Base-by-base conservation (phyloP, 2,888 invertebrate genomes). In the Eilema depressum region DNA sequence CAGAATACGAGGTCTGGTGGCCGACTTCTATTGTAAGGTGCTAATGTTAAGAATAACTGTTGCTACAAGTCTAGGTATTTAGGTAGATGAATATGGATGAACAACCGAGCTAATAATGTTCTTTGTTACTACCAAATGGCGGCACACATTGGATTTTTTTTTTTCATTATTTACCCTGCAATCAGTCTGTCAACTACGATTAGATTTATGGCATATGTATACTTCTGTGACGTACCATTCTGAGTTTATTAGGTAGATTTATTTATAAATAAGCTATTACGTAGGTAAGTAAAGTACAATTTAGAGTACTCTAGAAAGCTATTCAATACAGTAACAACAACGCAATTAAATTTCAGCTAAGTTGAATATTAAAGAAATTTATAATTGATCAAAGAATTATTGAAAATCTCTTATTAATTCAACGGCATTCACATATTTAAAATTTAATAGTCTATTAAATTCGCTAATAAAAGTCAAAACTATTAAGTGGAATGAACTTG, bases 21-120 rank as follows among this genome's bases (percentile, higher is more conserved):
- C 53, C 53, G 53, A n/a, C 53, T 53, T 53, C 53, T 53, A 53
- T 53, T 53, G 53, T 53, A n/a, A n/a, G n/a, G 53, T 47, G 20
- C 5, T n/a, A n/a, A 20, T 53, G 47, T 47, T 20, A 47, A 20
- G 4, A 53, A 53, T 53, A 53, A 53, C 53, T 53, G 53, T 53
- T 53, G 8, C n/a, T n/a, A 1, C 8, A 53, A 53, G 53, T 53
- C 53, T 20, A 53, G 47, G 20, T 53, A 53, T 53, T 53, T 10
- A 10, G 8, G n/a, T n/a, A 53, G n/a, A 20, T n/a, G 53, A 53
- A 53, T n/a, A 53, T 53, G 53, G n/a, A n/a, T 53, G 53, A 14
- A 41, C 11, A 37, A 37, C 11, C 14, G 14, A 17, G 10, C 53
- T 10, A 53, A 53, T 53, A 53, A 53, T n/a, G 10, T 53, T n/a